phyloP scores from a whole-genome alignment of 2,888 invertebrate species.

The Drosophila ustulata region DNA sequence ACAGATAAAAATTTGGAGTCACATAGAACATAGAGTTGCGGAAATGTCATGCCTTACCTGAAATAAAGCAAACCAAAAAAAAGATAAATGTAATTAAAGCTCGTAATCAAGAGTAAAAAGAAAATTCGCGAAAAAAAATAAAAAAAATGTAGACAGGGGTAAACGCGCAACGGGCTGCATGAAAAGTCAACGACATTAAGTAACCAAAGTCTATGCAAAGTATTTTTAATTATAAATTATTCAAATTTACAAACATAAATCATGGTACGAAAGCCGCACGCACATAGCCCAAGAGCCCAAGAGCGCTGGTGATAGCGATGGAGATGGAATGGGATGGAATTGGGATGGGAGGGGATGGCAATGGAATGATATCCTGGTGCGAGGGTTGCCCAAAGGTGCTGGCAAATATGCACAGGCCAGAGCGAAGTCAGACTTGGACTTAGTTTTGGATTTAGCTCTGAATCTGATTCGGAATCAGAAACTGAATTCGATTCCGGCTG shows the following conservation, averaged over 20 bases:
- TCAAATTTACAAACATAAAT: constrained; percentile 82
- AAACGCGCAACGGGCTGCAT: constrained; percentile 37
- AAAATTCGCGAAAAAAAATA: constrained; percentile 27
- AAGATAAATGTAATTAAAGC: constrained; percentile 77
- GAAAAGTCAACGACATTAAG: constrained; percentile 72
- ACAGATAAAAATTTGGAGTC: constrained; percentile 7
- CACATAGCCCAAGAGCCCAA: constrained; percentile 55
- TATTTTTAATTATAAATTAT: constrained; percentile 82
- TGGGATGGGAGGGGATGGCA: constrained; percentile 24
- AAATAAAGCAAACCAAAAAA: constrained; percentile 39
- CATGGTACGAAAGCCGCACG: constrained; percentile 70
- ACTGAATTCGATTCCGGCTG: constrained; percentile 8
- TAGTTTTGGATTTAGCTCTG: constrained; percentile 21
- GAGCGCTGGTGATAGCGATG: constrained; percentile 45
- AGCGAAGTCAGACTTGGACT: constrained; percentile 36
- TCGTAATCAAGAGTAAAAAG: constrained; percentile 50
- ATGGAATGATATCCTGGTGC: constrained; percentile 36
- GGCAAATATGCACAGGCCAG: constrained; percentile 40
- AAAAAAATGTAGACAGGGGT: constrained; percentile 35
- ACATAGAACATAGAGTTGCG: constrained; percentile 40
- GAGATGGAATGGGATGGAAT: constrained; percentile 16
- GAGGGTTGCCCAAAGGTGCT: constrained; percentile 54
- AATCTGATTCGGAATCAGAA: not conserved
- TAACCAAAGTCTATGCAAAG: constrained; percentile 78
- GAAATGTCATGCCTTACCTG: constrained; percentile 65